Conservation (phyloP, 2,888 invertebrate genomes). For the Sacculina carcini region DNA sequence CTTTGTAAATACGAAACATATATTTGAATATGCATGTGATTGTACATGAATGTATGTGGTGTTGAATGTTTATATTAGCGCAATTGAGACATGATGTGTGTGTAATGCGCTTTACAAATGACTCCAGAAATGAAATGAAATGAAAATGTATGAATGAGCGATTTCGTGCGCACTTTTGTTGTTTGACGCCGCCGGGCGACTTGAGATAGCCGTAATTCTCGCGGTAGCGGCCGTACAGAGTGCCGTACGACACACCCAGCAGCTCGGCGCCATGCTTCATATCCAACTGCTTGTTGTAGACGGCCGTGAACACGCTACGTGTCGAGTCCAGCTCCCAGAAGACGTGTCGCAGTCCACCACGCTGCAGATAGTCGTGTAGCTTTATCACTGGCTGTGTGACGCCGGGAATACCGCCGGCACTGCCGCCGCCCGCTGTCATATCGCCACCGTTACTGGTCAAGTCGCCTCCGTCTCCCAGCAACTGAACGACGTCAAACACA, state of each 20-base stretch:
- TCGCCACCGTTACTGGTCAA: not conserved
- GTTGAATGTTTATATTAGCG: too few species aligned
- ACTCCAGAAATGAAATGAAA: too few species aligned
- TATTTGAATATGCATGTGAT: too few species aligned
- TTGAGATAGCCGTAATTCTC: constrained; percentile 24
- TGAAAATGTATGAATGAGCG: too few species aligned
- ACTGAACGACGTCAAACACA: not conserved
- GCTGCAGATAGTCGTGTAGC: constrained; percentile 59
- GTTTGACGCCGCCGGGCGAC: constrained; percentile 12
- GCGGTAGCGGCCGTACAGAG: constrained; percentile 61
- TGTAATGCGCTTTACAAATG: too few species aligned
- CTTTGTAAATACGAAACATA: too few species aligned
- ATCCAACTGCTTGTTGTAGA: constrained; percentile 64
- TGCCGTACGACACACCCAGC: constrained; percentile 68
- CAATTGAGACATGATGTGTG: too few species aligned
- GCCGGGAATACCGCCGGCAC: constrained; percentile 10
- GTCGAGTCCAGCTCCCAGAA: constrained; percentile 83
- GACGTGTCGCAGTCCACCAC: constrained; percentile 61
- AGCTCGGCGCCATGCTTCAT: constrained; percentile 80
- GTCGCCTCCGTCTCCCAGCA: not conserved
- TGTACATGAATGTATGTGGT: too few species aligned
- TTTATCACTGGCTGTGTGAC: constrained; percentile 32
- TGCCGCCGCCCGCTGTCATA: not conserved
- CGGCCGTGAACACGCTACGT: constrained; percentile 52
- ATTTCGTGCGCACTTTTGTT: not conserved